phyloP scores from a whole-genome alignment of 2,113 vertebrate genomes.

The Vulpes vulpes region DNA sequence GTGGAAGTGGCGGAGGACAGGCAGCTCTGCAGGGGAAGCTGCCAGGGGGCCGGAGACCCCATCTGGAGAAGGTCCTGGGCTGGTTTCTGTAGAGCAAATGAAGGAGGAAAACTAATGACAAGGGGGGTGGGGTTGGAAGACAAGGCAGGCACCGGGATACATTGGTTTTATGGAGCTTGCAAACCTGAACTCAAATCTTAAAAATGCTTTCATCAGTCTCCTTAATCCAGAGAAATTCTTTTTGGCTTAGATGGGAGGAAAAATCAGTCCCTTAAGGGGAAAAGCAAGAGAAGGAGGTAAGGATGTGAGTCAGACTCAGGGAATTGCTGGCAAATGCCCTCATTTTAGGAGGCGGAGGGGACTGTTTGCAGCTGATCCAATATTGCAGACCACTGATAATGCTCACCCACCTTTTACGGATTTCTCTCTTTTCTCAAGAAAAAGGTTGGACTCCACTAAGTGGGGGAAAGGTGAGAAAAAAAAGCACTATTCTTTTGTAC shows the following conservation, averaged over 20 bases:
- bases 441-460: slow-evolving; percentile 77
- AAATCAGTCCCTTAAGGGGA: slow-evolving; percentile 87
- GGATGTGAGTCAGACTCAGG: slow-evolving; percentile 89
- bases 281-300: slow-evolving; percentile 84
- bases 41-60: not conserved
- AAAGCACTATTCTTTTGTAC: slow-evolving; percentile 67
- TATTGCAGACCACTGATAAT: slow-evolving; percentile 77
- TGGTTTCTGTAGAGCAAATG: slow-evolving; percentile 40
- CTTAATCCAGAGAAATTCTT: slow-evolving; percentile 87
- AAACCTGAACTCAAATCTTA: slow-evolving; percentile 78
- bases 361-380: slow-evolving; percentile 78
- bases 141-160: slow-evolving; percentile 29
- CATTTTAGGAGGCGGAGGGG: slow-evolving; percentile 74
- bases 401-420: slow-evolving; percentile 78
- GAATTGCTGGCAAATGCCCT: slow-evolving; percentile 85
- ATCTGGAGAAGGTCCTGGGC: not conserved
- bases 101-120: not conserved
- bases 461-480: slow-evolving; percentile 65
- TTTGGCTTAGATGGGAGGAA: slow-evolving; percentile 86
- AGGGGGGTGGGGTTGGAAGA: not conserved
- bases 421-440: slow-evolving; percentile 71
- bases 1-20: not conserved
- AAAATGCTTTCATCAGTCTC: slow-evolving; percentile 87
- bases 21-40: not conserved
- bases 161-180: slow-evolving; percentile 9